phyloP scores from a whole-genome alignment of 2,797 vertebrate species.

The Onychomys leucogaster region DNA sequence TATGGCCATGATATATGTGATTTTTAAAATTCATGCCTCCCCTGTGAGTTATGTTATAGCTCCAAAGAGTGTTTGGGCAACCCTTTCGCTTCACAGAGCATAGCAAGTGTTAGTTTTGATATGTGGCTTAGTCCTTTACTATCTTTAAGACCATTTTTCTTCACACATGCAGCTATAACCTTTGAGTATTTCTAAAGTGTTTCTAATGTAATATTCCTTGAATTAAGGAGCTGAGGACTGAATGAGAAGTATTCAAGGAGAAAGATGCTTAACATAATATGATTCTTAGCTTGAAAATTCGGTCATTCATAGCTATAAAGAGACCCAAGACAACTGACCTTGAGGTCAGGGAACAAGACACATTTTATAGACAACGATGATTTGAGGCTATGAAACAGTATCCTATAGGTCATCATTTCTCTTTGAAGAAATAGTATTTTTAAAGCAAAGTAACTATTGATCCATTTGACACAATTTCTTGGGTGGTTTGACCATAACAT shows the following conservation, averaged over 20 bases:
- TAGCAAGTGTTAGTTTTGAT: conserved; percentile 71
- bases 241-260: conserved; percentile 76
- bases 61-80: conserved; percentile 45
- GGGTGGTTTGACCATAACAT: conserved; percentile 44
- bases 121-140: conserved; percentile 75
- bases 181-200: conserved; percentile 75
- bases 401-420: conserved; percentile 65
- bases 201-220: conserved; percentile 77
- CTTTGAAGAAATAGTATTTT: conserved; percentile 67
- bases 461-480: conserved; percentile 68
- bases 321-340: conserved; percentile 69
- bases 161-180: conserved; percentile 71
- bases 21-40: conserved; percentile 69
- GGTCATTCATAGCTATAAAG: conserved; percentile 73
- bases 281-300: conserved; percentile 78
- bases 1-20: conserved; percentile 50
- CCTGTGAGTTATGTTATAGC: conserved; percentile 69
- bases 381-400: conserved; percentile 61
- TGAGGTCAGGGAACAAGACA: conserved; percentile 73
- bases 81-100: conserved; percentile 58
- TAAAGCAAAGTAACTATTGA: conserved; percentile 49
- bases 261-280: conserved; percentile 81
- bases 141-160: conserved; percentile 79
- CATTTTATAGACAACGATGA: conserved; percentile 64
- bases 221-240: conserved; percentile 71